These are phyloP conservation scores for Petrocephalus microphthalmus DNA, from an alignment of 2,113 vertebrate species.

Conservation along the genomic window DNA sequence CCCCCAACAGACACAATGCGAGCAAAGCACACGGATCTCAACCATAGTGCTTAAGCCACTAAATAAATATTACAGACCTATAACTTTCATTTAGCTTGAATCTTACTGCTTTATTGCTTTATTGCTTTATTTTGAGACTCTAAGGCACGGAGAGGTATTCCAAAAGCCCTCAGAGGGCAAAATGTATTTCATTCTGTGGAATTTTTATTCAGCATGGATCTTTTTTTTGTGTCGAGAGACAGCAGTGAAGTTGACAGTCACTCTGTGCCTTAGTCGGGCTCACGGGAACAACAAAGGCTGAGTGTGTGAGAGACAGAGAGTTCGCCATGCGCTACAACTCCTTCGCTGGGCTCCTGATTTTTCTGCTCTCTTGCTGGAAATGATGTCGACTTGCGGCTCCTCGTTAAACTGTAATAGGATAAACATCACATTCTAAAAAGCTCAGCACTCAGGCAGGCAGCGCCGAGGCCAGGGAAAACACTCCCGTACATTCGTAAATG, in stretches of 20 bases:
- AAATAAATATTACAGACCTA: background rate
- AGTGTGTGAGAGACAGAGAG: background rate
- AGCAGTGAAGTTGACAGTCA: background rate
- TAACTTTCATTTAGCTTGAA: background rate
- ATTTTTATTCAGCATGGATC: background rate
- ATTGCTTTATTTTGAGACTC: too few species aligned
- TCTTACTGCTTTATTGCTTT: background rate
- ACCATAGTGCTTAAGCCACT: background rate
- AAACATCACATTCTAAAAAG: background rate
- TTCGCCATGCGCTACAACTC: background rate
- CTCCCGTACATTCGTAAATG: background rate
- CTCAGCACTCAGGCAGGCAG: background rate
- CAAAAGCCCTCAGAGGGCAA: background rate
- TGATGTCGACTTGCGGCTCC: background rate
- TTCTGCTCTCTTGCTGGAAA: background rate
- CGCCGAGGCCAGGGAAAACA: background rate
- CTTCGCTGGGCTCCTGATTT: background rate
- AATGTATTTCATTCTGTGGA: background rate
- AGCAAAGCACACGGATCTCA: background rate
- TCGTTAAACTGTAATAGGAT: background rate
- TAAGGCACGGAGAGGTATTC: background rate
- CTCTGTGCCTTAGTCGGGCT: background rate
- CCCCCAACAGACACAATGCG: background rate
- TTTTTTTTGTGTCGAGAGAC: background rate
- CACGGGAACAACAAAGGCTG: background rate